Base-by-base conservation (phyloP, 2,888 invertebrate species). In the Netelia melanura region DNA sequence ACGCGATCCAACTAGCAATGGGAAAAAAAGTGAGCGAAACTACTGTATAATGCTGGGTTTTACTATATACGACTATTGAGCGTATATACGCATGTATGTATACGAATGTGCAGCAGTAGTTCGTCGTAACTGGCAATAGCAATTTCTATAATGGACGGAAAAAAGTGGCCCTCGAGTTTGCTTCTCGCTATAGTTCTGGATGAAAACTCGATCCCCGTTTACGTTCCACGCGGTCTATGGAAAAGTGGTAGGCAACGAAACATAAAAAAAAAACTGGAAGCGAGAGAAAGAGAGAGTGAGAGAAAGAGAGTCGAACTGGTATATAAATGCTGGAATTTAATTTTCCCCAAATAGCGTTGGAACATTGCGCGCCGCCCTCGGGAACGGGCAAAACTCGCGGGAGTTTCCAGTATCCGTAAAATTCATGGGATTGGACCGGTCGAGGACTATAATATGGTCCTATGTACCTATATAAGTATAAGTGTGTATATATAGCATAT, bases 91-190 rank as follows among this genome's bases (percentile, higher is more conserved):
- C 38, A 6, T 38, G 1, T 6, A 6, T 38, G 38, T 38, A 38
- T 38, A 38, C 38, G 6, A 38, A 38, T 48, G 14, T 3, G 48
- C 48, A 48, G 11, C 48, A 62, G 75, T 54, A 54, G 61, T 30
- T 44, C 48, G 21, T 74, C 61, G 78, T 83, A 79, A 83, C 68
- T 62, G 72, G 72, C 72, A 70, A 79, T 78, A 65, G 83, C 79
- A 83, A 81, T 81, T 81, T 78, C 48, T 81, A 81, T 81, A 84
- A 84, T 84, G 81, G 72, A 71, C 17, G 81, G 6, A 62, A 81
- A 84, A 84, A 82, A 81, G 70, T 75, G 74, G 64, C 83, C 44
- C 79, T 83, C 70, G 75, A 54, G 70, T 70, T 75, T 17, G 62
- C 23, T 23, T 72, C 68, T 61, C 68, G 54, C 54, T 76, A 56